Percentiles rank a stretch among this genome's conserved stretches.
Evolutionary conservation across 2,888 invertebrate genomes (phyloP).

Genomic region (Limnephilus marmoratus): DNA sequence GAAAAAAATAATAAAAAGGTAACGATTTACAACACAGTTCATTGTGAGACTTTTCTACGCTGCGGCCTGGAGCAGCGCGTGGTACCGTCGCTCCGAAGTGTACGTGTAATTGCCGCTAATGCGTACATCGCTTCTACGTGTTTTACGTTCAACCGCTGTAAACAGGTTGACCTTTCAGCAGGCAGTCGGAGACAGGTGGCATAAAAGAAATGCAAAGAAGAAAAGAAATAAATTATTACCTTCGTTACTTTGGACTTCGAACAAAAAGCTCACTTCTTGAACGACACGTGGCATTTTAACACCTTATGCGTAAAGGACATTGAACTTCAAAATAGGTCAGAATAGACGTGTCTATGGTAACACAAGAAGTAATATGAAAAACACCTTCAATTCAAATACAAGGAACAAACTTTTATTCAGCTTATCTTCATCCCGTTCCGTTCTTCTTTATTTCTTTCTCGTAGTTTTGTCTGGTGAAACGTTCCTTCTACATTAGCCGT

Average conservation of each 20-base stretch:
- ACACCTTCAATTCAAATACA: too few species aligned
- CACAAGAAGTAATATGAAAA: too few species aligned
- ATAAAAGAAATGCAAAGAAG: background rate
- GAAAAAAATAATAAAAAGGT: too few species aligned
- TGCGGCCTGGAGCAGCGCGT: too few species aligned
- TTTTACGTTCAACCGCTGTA: background rate
- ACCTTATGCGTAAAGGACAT: background rate
- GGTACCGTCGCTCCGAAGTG: too few species aligned
- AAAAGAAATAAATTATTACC: background rate
- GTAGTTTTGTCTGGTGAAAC: too few species aligned
- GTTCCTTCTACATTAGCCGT: background rate
- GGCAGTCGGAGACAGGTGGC: background rate
- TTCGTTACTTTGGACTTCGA: background rate
- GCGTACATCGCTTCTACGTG: background rate
- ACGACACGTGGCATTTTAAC: background rate
- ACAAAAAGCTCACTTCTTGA: background rate
- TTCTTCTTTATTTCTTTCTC: too few species aligned
- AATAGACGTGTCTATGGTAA: too few species aligned
- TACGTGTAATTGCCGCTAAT: background rate
- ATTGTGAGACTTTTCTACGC: too few species aligned
- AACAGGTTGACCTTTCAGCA: background rate
- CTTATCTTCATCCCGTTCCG: too few species aligned
- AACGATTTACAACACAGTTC: too few species aligned
- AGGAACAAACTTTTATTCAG: too few species aligned
- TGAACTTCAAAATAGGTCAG: background rate